phyloP scores from a whole-genome alignment of 37 sponge, comb jelly and placozoan species.

The Chondrilla cf. caribensis region DNA sequence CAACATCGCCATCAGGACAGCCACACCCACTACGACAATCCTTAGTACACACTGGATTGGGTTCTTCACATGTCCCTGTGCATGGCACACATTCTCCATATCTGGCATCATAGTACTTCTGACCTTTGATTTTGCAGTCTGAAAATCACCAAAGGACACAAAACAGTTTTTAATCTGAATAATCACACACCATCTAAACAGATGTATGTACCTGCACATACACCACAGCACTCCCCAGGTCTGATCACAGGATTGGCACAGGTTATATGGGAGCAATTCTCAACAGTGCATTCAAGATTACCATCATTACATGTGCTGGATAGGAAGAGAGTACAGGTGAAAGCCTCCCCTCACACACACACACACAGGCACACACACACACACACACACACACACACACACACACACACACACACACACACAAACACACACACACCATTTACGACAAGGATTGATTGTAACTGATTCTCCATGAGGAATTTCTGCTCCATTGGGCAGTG shows the following conservation, averaged over 20 bases:
- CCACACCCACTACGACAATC: neutral
- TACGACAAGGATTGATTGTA: too few relatives aligned
- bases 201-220: neutral
- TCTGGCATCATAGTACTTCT: neutral
- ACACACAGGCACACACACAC: too few relatives aligned
- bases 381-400: too few relatives aligned
- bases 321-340: neutral
- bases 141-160: too few relatives aligned
- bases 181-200: neutral
- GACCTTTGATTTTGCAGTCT: neutral
- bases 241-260: neutral
- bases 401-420: too few relatives aligned
- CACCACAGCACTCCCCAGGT: slow-evolving; percentile 21
- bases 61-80: neutral
- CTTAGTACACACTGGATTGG: neutral
- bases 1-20: neutral
- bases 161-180: too few relatives aligned
- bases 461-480: too few relatives aligned
- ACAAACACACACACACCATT: too few relatives aligned
- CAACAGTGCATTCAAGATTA: neutral
- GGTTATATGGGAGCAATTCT: neutral
- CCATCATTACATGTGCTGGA: neutral
- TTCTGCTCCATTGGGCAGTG: too few relatives aligned
- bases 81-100: neutral
- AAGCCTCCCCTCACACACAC: too few relatives aligned